Evolutionary conservation across 2,113 vertebrate genomes (phyloP).

Genomic region (Ginglymostoma cirratum): DNA sequence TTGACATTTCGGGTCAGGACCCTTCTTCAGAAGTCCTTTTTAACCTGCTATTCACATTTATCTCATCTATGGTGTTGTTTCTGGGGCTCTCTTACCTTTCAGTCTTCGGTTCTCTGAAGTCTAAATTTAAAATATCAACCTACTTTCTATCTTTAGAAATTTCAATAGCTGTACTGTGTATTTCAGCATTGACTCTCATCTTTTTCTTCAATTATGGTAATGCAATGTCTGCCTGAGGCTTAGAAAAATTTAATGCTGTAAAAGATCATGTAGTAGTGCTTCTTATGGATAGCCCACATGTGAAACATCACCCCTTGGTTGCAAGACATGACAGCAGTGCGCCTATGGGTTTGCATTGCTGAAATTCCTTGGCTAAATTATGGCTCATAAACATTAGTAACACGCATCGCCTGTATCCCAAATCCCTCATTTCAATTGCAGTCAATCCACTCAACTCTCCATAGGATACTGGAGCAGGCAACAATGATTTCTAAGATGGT

Average conservation of each 20-base stretch:
- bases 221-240: not conserved
- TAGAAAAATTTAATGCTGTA: not conserved
- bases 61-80: not conserved
- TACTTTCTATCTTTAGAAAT: not conserved
- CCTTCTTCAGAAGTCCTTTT: not conserved
- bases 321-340: not conserved
- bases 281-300: not conserved
- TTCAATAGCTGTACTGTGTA: not conserved
- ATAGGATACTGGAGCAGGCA: not conserved
- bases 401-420: too few species aligned
- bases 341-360: too few species aligned
- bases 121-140: not conserved
- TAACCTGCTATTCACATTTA: not conserved
- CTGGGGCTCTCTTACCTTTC: not conserved
- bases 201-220: not conserved
- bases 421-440: too few species aligned
- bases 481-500: not conserved
- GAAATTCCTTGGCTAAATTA: too few species aligned
- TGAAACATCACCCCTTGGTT: not conserved
- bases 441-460: too few species aligned
- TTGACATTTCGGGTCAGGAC: too few species aligned
- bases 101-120: not conserved
- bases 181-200: not conserved
- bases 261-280: not conserved
- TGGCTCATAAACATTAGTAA: too few species aligned